Percentiles rank a stretch among this genome's conserved stretches.
Evolutionary conservation across 2,888 invertebrate species (phyloP).

Genomic region (Megalurothrips usitatus): DNA sequence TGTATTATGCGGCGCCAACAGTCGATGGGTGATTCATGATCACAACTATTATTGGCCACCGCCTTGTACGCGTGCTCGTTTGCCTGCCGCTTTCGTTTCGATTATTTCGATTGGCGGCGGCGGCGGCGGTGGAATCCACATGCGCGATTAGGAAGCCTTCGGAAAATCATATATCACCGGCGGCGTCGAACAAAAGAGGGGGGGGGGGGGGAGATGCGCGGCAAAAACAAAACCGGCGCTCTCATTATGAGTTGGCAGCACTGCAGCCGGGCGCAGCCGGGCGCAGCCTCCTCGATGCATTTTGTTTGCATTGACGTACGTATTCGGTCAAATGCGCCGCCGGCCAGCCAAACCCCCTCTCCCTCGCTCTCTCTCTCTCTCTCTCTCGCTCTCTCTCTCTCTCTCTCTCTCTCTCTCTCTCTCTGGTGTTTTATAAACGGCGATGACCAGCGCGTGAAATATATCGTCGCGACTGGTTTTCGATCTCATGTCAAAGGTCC

Average conservation of each 20-base stretch:
- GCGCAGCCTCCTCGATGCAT: no score
- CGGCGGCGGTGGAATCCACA: background rate
- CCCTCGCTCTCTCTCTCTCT: background rate
- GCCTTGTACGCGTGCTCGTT: background rate
- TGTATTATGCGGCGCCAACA: background rate
- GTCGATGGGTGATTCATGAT: conserved; percentile 8
- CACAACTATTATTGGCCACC: background rate
- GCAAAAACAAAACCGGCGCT: background rate
- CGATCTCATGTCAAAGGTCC: no score
- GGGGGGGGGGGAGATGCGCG: background rate
- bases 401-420: no score
- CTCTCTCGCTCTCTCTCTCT: no score
- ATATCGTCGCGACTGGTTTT: no score
- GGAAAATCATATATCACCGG: conserved; percentile 16
- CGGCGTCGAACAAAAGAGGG: background rate
- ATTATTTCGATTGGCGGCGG: background rate
- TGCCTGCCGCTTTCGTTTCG: background rate
- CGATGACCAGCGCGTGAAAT: no score
- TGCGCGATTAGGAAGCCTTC: background rate
- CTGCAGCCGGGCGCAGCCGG: no score
- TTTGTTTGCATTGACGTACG: no score
- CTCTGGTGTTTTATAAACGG: no score
- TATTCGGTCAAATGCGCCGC: background rate
- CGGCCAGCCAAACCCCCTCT: background rate
- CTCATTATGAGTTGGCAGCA: background rate